Evolutionary conservation across 2,797 vertebrate species (phyloP).

Genomic region (Valencia hispanica): DNA sequence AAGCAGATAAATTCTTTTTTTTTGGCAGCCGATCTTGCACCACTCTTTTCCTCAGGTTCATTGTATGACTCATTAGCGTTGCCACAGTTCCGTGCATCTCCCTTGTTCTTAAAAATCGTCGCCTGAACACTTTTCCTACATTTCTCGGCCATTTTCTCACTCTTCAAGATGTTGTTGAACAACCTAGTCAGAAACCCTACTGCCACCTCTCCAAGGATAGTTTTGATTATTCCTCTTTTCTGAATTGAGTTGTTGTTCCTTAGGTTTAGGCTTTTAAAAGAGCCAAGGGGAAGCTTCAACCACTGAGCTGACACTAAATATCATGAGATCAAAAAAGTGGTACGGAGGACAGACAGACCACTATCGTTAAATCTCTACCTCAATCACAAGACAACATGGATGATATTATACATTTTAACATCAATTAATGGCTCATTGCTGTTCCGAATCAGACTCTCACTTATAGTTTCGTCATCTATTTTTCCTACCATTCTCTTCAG

Average conservation of each 20-base stretch:
- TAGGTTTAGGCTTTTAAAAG: neutral
- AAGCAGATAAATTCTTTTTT: too few relatives aligned
- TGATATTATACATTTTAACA: neutral
- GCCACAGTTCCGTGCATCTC: neutral
- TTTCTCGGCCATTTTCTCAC: neutral
- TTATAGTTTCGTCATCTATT: neutral
- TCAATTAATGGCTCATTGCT: neutral
- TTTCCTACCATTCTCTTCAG: slow-evolving; percentile 1
- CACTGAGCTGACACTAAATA: neutral
- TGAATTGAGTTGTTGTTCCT: neutral
- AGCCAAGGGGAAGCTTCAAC: neutral
- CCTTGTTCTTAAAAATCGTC: neutral
- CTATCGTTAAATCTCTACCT: neutral
- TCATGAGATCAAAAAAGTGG: neutral
- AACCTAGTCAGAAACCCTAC: neutral
- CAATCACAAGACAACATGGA: neutral
- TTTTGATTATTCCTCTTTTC: neutral
- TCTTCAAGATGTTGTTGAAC: slow-evolving; percentile 3
- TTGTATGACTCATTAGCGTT: neutral
- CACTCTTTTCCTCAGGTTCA: neutral
- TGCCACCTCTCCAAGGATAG: neutral
- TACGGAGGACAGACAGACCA: neutral
- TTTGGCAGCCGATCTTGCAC: neutral
- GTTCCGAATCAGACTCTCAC: neutral
- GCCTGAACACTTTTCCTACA: neutral